Conservation (phyloP, 2,888 invertebrate genomes). For the Drosophila melanosoma region DNA sequence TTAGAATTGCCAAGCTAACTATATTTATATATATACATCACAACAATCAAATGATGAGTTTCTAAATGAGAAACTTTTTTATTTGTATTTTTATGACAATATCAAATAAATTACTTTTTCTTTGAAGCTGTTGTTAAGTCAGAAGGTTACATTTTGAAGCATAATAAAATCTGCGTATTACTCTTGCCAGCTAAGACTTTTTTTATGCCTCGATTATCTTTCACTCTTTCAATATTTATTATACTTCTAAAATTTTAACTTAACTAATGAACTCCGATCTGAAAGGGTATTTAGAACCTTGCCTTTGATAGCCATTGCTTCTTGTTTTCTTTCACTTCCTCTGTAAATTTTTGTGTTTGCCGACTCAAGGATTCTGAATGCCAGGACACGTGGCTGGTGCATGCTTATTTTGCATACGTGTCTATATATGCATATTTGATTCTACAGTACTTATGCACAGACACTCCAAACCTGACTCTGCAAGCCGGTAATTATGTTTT, state of each 20-base stretch:
- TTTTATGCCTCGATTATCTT: neutral
- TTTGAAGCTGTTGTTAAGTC: no score
- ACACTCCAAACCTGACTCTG: neutral
- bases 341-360: neutral
- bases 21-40: neutral
- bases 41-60: neutral
- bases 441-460: neutral
- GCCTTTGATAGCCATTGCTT: neutral
- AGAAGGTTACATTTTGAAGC: neutral
- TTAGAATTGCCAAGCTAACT: neutral
- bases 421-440: neutral
- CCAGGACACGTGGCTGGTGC: conserved; percentile 38
- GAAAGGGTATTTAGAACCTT: neutral
- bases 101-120: neutral
- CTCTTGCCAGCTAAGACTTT: neutral
- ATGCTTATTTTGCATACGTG: conserved; percentile 46
- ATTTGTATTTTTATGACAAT: neutral
- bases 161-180: neutral
- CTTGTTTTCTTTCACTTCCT: neutral
- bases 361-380: conserved; percentile 49
- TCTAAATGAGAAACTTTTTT: neutral
- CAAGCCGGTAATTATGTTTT: conserved; percentile 42
- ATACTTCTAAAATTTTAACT: neutral
- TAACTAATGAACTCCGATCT: neutral
- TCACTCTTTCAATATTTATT: neutral